Conservation (phyloP, 2,113 vertebrate genomes). For the Microtus ochrogaster region DNA sequence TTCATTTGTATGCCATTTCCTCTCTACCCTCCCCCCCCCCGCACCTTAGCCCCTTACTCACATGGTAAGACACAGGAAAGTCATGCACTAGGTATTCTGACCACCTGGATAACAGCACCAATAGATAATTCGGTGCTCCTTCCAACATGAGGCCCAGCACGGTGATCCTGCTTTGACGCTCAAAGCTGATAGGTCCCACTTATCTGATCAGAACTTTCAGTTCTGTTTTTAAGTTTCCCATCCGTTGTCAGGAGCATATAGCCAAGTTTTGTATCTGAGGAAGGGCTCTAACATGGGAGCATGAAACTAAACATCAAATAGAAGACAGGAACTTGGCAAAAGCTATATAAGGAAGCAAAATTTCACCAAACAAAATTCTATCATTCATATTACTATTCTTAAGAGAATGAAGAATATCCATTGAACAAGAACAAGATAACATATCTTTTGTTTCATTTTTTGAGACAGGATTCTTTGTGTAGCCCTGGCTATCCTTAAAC, state of each 20-base stretch:
- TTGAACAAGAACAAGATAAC: background rate
- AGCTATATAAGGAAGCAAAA: slow-evolving; percentile 1
- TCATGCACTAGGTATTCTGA: background rate
- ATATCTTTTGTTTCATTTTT: background rate
- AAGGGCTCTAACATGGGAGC: background rate
- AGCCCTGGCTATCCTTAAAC: background rate
- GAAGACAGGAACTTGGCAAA: background rate
- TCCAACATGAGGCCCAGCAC: background rate
- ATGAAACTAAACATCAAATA: background rate
- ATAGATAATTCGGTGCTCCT: background rate
- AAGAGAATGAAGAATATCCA: background rate
- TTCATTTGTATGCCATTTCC: background rate
- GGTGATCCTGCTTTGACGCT: background rate
- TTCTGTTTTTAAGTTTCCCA: background rate
- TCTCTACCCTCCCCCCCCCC: background rate
- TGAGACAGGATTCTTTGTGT: background rate
- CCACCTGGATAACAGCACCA: background rate
- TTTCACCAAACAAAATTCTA: background rate
- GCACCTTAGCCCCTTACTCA: background rate
- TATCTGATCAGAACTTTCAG: background rate
- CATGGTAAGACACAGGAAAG: background rate
- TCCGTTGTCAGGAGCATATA: slow-evolving; percentile 2
- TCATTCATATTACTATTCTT: background rate
- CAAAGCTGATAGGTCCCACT: background rate
- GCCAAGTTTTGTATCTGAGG: slow-evolving; percentile 2